Evolutionary conservation across 2,113 vertebrate species (phyloP), one percentile per base, ranked within the genome.

Genomic region (Leucopternis melanops): DNA sequence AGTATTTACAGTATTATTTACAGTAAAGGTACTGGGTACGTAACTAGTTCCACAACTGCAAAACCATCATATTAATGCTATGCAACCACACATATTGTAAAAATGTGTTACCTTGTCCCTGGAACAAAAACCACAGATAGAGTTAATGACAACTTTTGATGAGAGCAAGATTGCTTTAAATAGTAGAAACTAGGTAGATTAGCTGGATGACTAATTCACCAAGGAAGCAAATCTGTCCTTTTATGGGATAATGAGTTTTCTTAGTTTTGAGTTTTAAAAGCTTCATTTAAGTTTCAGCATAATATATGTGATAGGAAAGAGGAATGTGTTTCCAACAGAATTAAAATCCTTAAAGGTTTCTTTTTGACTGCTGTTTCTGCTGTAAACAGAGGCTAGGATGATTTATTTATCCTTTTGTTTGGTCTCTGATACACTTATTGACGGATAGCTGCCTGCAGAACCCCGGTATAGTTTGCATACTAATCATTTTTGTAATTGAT

Each of bases 401-500:
- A 88, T 96, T 94, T 97, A 90, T 93, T 97, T 92, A 91, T 90
- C 85, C 84, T 88, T 94, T 90, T 29, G 36, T 86, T 92, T 95
- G 59, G 72, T 93, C 83, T 95, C 67, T 67, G 79, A 47, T 50
- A 87, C 12, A 49, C 73, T 94, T 93, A 32, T 7, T 38, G 45
- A 96, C 66, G 86, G 92, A 81, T 81, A 61, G 85, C 38, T 96
- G 93, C 57, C 45, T 47, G 34, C 67, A 75, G 72, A 90, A 92
- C 74, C 77, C 20, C 15, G 63, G 36, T 96, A 49, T 40, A 79
- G 81, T 96, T 96, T 95, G 93, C 95, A 97, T 98, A 90, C 95
- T 98, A 97, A 97, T 96, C 36, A 94, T 92, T 97, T 97, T 96
- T 90, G 96, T 98, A 98, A 98, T 98, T 98, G 95, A 98, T 98